Evolutionary conservation across 1,140 invertebrate species (phyloP), one percentile per base, ranked within the genome.

Genomic region (honey bee (Apis mellifera)): DNA sequence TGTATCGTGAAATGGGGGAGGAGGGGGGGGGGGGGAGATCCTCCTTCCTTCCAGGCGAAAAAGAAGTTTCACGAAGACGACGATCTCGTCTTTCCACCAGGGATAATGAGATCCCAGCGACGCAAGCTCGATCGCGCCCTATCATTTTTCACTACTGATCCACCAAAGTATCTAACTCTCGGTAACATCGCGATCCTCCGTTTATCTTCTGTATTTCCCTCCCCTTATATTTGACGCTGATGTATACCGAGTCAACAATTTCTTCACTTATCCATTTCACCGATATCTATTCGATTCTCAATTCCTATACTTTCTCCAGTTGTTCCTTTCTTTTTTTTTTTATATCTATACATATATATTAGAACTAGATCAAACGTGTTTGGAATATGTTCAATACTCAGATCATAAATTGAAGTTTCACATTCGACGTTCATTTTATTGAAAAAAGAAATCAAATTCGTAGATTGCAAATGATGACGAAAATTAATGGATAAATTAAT

Each of bases 21-120:
- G n/a, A n/a, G n/a, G 54, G 32, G 7, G 54, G 32, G 7, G 54
- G 32, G 7, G 32, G 66, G 64, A n/a, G 50, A 52, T n/a, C 15
- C 57, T 62, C 48, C 42, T 68, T 77, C 42, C 77, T 78, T 75
- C 57, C 77, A 74, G 54, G 70, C 71, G 79, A 66, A 55, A 85
- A 88, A 87, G 79, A 81, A 87, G 70, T 80, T 84, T 59, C 70
- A 62, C 77, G 54, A 64, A 52, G 77, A 71, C 55, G 77, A 71
- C 55, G 70, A 78, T 82, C 82, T 79, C 81, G 81, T 82, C 75
- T 87, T 84, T 87, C 74, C 75, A 57, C 70, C 15, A 19, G 23
- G 54, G 73, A 87, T 87, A 87, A 87, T 87, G 85, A 87, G 84
- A 87, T 84, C 69, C 60, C 23, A 42, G 52, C 54, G 60, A 48